phyloP scores from a whole-genome alignment of 2,888 invertebrate species.

The Proisotoma minuta region DNA sequence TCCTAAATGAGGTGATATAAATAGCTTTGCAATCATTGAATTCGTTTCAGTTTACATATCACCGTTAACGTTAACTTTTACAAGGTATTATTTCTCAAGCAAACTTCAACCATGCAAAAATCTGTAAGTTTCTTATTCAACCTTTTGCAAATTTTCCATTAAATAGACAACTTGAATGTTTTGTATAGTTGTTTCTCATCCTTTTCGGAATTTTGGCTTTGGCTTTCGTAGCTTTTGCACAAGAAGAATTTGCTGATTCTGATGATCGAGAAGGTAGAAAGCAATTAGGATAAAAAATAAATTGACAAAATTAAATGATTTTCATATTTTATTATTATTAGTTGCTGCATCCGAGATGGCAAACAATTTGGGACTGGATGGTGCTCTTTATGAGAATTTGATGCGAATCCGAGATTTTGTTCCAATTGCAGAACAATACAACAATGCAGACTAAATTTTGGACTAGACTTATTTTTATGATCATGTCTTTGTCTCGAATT shows the following conservation, averaged over 20 bases:
- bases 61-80: background rate
- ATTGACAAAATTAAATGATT: too few species aligned
- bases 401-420: constrained; percentile 24
- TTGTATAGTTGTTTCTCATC: background rate
- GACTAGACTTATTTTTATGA: background rate
- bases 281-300: too few species aligned
- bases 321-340: background rate
- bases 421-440: constrained; percentile 9
- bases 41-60: background rate
- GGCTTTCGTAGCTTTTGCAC: background rate
- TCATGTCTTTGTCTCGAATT: background rate
- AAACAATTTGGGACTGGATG: constrained; percentile 23
- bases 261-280: background rate
- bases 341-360: constrained; percentile 14
- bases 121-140: background rate
- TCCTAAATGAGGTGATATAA: constrained; percentile 15
- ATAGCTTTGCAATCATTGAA: background rate
- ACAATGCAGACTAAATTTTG: background rate
- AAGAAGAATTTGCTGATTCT: background rate
- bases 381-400: constrained; percentile 26
- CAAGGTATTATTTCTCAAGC: background rate
- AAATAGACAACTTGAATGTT: background rate
- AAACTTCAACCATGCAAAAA: constrained; percentile 8
- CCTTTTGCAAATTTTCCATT: background rate
- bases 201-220: constrained; percentile 7